phyloP scores from a whole-genome alignment of 2,113 vertebrate genomes.

The Microtus richardsoni region DNA sequence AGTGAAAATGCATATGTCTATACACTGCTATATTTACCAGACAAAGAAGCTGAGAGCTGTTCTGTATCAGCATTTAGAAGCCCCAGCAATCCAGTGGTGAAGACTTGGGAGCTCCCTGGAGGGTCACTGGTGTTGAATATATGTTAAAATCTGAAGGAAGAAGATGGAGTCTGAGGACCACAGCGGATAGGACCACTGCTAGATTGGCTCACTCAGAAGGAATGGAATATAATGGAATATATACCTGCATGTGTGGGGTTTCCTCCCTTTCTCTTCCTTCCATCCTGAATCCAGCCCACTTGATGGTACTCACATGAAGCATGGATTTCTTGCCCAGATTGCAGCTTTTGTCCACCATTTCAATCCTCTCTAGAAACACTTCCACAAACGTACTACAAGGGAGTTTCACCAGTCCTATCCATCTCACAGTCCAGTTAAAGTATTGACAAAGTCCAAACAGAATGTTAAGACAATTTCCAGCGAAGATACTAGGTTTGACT shows the following conservation, averaged over 20 bases:
- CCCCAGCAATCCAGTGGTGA: background rate
- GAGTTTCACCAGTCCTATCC: no score
- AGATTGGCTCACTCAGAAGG: background rate
- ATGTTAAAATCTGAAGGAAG: background rate
- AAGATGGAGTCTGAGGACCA: background rate
- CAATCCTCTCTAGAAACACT: background rate
- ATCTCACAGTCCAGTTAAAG: background rate
- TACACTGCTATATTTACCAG: background rate
- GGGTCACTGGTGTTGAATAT: fast-evolving
- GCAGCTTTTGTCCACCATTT: no score
- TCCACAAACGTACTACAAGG: background rate
- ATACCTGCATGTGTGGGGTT: background rate
- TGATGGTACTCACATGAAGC: background rate
- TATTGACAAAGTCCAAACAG: background rate
- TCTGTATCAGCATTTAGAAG: background rate
- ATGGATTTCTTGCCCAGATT: background rate
- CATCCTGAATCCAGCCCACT: background rate
- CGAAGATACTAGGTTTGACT: background rate
- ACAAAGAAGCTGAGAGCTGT: background rate
- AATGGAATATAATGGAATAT: background rate
- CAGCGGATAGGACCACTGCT: no score
- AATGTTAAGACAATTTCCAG: background rate
- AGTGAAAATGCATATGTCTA: background rate
- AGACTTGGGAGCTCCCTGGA: no score
- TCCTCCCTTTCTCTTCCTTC: background rate